Base-by-base conservation (phyloP, 2,888 invertebrate species). In the Tridacna gigas region DNA sequence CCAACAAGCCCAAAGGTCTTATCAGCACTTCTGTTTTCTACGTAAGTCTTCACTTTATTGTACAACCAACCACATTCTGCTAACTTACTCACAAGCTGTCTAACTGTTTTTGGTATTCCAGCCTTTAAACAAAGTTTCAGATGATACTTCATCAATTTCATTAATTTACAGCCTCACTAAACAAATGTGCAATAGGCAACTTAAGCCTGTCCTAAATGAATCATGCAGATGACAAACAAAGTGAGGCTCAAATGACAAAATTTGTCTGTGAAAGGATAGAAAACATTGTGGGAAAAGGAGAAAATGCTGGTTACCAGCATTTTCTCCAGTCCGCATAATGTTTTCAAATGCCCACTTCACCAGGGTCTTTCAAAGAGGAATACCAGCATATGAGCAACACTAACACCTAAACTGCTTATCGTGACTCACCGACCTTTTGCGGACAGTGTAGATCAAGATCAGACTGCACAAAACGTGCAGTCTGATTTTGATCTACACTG, bases 61-160 rank as follows among this genome's bases (percentile, higher is more conserved):
- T 98, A 98, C 85, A 97, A 95, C 95, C 97, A 97, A 73, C 99
- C 98, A 74, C 98, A 96, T 92, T 98, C 98, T 0, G 97, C 96
- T 65, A 99, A 95, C 71, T 98, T 96, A 75, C 97, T 95, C 61
- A 98, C 96, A 91, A 97, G 95, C 45, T 96, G 95, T 26, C 96
- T 95, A 93, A 97, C 96, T 78, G 89, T 86, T 90, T 96, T 93
- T 91, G 96, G 90, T 67, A 96, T 94, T 83, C 95, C 93, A 63
- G 91, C 91, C 95, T 95, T 82, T 18, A 20, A 56, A 56, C 9
- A n/a, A 56, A n/a, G 56, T 56, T 56, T n/a, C 2, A 56, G 56
- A 37, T 37, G 37, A 37, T 7, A 37, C 2, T 37, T 37, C 37
- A 37, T 37, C 7, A 37, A 37, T 37, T 37, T 37, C 2, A 37